Base-by-base conservation (phyloP, 2,113 vertebrate genomes). In the Leptobrachium leishanense region DNA sequence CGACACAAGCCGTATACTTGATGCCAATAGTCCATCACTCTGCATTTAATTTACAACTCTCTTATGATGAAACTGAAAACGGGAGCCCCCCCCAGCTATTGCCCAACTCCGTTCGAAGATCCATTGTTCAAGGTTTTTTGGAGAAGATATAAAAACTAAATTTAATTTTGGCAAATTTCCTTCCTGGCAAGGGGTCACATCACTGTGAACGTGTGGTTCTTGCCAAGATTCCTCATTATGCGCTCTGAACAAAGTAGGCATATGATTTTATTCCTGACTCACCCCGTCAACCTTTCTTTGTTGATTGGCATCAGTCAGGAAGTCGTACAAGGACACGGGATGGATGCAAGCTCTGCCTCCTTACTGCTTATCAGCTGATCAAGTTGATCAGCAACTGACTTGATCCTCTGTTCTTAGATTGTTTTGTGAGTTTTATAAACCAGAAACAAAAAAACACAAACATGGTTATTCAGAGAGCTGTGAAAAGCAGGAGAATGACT, bases 191-290 rank as follows among this genome's bases (percentile, higher is more conserved):
- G 67, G 57, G 43, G 43, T 59, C 10, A 76, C 59, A 77, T 63
- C 5, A 54, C 76, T 77, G 42, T 41, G 15, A 15, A 40, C 43
- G 42, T n/a, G 0, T 59, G 42, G 6, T 3, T n/a, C 11, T 44
- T 77, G 76, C 76, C 76, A 77, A 77, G 67, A 44, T 70, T 63
- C 63, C 68, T 70, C 57, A 77, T 71, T 77, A 55, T 77, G 55
- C 63, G 70, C 68, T 70, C 67, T 63, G 70, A 62, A 77, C 76
- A 71, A 31, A 71, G 76, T 63, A 77, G 76, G 76, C 76, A 77
- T 67, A 77, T 70, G 76, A 77, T 77, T 41, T 63, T 4, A 3
- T 13, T 13, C 41, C 65, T 68, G 40, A 42, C 53, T 68, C 54
- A 77, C 62, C 67, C 76, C 70, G 67, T 59, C 53, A 69, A 69